phyloP scores from a whole-genome alignment of 2,888 invertebrate genomes.

The Sepiola atlantica region DNA sequence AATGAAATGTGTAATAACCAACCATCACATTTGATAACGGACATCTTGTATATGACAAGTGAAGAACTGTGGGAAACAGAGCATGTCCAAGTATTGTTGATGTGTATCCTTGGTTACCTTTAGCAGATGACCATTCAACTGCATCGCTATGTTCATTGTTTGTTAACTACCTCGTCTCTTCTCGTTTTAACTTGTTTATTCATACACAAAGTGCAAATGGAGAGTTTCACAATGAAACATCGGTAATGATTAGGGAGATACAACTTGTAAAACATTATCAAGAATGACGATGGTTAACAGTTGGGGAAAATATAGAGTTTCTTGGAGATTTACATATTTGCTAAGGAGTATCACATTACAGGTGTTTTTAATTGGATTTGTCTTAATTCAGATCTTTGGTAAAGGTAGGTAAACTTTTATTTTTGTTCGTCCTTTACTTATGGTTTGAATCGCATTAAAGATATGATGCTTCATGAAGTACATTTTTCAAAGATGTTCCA shows the following conservation, averaged over 20 bases:
- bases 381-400: background rate
- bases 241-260: background rate
- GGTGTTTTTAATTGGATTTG: background rate
- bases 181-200: background rate
- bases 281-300: background rate
- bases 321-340: background rate
- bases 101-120: background rate
- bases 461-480: too few species aligned
- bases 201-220: background rate
- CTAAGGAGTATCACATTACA: background rate
- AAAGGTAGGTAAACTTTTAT: background rate
- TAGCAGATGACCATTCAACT: background rate
- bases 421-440: background rate
- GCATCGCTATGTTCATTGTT: background rate
- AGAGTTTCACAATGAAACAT: background rate
- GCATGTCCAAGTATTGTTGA: background rate
- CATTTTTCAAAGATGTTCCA: too few species aligned
- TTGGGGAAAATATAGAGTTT: background rate
- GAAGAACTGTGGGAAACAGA: background rate
- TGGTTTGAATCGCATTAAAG: too few species aligned
- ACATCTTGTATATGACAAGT: background rate
- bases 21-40: background rate
- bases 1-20: background rate
- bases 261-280: background rate
- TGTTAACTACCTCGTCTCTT: background rate